Percentiles rank a stretch among this genome's conserved stretches.
Evolutionary conservation across 2,113 vertebrate genomes (phyloP).

Genomic region (Syngnathus scovelli): DNA sequence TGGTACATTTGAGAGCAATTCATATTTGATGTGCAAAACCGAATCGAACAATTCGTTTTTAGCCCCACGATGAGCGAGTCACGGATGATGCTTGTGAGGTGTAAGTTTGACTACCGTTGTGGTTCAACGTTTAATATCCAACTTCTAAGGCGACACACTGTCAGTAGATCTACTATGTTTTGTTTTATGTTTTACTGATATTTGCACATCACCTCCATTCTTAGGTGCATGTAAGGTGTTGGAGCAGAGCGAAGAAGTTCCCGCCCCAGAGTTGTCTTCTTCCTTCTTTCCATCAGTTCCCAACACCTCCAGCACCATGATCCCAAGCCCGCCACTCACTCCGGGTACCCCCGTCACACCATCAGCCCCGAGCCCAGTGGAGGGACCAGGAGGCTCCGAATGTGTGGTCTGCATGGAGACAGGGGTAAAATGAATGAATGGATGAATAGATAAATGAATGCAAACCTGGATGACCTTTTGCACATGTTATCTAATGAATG

Average conservation of each 20-base stretch:
- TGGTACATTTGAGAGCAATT: too few relatives aligned
- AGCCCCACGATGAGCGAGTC: too few relatives aligned
- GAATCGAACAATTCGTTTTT: too few relatives aligned
- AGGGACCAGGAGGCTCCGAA: constrained; percentile 70
- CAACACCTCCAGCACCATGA: constrained; percentile 17
- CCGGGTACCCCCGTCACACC: constrained; percentile 66
- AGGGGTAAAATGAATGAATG: constrained; percentile 69
- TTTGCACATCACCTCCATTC: neutral
- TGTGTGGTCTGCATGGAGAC: constrained; percentile 92
- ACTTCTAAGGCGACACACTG: too few relatives aligned
- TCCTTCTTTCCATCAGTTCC: neutral
- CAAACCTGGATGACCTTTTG: neutral
- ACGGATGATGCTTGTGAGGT: too few relatives aligned
- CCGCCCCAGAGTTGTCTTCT: constrained; percentile 14
- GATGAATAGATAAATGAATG: too few relatives aligned
- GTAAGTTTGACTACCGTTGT: too few relatives aligned
- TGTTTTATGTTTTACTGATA: too few relatives aligned
- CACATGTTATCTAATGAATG: neutral
- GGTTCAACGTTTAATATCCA: too few relatives aligned
- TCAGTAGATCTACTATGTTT: too few relatives aligned
- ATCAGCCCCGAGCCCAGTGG: constrained; percentile 49
- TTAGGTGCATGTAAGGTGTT: constrained; percentile 62
- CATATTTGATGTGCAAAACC: too few relatives aligned
- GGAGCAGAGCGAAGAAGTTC: constrained; percentile 11
- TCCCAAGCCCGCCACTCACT: constrained; percentile 50